Percentiles rank a stretch among this genome's conserved stretches.
These are phyloP conservation scores for Neostethus bicornis DNA, from an alignment of 2,797 vertebrate genomes.

Conservation along the genomic window DNA sequence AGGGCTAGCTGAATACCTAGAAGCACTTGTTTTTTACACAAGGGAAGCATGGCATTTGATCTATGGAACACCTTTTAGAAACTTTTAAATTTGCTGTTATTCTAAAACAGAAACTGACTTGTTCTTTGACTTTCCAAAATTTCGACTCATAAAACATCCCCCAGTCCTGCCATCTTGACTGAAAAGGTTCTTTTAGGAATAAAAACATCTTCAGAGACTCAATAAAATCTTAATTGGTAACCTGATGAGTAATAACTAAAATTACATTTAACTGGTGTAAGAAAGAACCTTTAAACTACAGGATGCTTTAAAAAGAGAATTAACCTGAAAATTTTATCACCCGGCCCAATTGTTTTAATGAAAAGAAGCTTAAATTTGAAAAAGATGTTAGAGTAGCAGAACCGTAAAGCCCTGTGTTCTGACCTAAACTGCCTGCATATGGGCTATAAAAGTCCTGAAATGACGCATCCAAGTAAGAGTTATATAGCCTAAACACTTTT, in stretches of 20 bases:
- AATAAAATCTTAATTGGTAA: conserved; percentile 1
- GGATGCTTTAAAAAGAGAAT: neutral
- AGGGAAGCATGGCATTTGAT: too few species aligned
- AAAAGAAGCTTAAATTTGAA: conserved; percentile 27
- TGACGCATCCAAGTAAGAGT: conserved; percentile 30
- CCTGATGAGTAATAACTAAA: conserved; percentile 10
- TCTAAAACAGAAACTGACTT: too few species aligned
- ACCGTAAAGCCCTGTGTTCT: conserved; percentile 4
- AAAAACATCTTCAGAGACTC: neutral
- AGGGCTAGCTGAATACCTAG: too few species aligned
- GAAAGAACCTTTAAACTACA: neutral
- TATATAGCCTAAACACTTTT: conserved; percentile 11
- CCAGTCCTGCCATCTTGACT: neutral
- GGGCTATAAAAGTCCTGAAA: conserved; percentile 8
- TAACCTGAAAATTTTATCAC: conserved; percentile 17
- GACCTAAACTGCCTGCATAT: conserved; percentile 29
- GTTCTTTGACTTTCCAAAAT: too few species aligned
- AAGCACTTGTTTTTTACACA: too few species aligned
- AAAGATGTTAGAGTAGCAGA: conserved; percentile 16
- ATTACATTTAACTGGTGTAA: conserved; percentile 5
- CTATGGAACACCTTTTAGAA: too few species aligned
- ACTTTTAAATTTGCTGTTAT: too few species aligned
- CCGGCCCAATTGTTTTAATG: neutral
- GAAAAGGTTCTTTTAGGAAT: neutral
- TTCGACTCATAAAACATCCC: neutral